Conservation (phyloP, 2,888 invertebrate species). For the Branchellion lobata region DNA sequence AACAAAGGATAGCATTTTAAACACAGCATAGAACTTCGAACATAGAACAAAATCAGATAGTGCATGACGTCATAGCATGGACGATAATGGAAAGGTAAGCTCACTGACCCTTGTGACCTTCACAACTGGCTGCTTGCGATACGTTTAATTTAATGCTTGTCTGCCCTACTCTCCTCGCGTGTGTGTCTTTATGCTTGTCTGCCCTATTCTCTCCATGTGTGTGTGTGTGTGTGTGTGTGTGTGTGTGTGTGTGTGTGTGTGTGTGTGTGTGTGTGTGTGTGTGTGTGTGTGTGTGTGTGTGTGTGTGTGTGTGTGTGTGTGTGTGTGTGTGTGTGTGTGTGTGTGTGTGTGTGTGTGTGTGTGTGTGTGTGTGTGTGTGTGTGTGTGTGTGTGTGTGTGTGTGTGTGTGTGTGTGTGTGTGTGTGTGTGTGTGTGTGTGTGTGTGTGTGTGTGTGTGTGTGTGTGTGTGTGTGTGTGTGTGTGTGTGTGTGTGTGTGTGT, state of each 20-base stretch:
- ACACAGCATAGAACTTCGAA: too few relatives aligned
- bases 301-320: slow-evolving; percentile 22
- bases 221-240: slow-evolving; percentile 18
- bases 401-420: background rate
- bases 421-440: background rate
- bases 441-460: background rate
- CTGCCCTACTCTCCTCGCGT: background rate
- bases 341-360: background rate
- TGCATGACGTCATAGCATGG: slow-evolving; percentile 18
- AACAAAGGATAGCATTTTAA: too few relatives aligned
- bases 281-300: slow-evolving; percentile 24
- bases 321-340: slow-evolving; percentile 15
- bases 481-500: slow-evolving; percentile 1
- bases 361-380: background rate
- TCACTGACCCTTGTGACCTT: background rate
- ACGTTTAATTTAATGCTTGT: slow-evolving; percentile 15
- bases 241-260: slow-evolving; percentile 25
- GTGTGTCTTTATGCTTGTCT: background rate
- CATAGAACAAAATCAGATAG: background rate
- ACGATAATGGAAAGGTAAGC: slow-evolving; percentile 8
- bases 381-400: background rate
- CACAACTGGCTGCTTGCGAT: slow-evolving; percentile 20
- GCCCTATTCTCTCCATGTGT: too few relatives aligned
- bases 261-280: slow-evolving; percentile 24
- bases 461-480: slow-evolving; percentile 19